Base-by-base conservation (phyloP, 2,113 vertebrate species). In the Spea bombifrons region DNA sequence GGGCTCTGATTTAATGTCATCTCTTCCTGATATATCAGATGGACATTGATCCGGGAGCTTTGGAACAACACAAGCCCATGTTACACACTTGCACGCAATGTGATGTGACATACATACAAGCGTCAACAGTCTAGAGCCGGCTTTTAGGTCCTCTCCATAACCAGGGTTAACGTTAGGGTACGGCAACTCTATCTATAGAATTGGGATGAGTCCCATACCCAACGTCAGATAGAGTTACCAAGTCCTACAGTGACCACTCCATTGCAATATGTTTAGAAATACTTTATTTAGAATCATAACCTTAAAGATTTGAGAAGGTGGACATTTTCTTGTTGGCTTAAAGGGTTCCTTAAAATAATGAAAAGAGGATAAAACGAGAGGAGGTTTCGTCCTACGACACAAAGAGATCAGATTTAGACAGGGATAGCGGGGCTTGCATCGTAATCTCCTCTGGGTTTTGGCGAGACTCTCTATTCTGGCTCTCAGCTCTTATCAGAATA, bases 401-500 rank as follows among this genome's bases (percentile, higher is more conserved):
- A 59, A 59, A 59, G 55, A 59, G 55, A 59, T 69, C 67, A 74
- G 67, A 64, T 3, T 72, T 71, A 59, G 81, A 3, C 8, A 79
- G 50, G 75, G 80, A 70, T 61, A 82, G 8, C 66, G 9, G n/a
- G 81, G 77, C 73, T 64, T 46, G 80, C 82, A 79, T 53, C 76
- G 73, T 45, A 76, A 83, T 30, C 13, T 81, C 86, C 57, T 53
- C 81, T 81, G 66, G 85, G 84, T 81, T 83, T 74, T 57, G 46
- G 64, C 84, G 76, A 55, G 76, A 86, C 84, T 83, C 74, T 87
- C 85, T 82, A 80, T 82, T 88, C 86, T 84, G 76, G 86, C 79
- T 65, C 82, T 82, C 67, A 81, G 78, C 5, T 80, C 83, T 5
- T 75, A 72, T 87, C 86, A 82, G 47, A 73, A 6, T 86, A 82